These are phyloP conservation scores for Drosophila cognata DNA, from an alignment of 2,888 invertebrate genomes.

Conservation along the genomic window DNA sequence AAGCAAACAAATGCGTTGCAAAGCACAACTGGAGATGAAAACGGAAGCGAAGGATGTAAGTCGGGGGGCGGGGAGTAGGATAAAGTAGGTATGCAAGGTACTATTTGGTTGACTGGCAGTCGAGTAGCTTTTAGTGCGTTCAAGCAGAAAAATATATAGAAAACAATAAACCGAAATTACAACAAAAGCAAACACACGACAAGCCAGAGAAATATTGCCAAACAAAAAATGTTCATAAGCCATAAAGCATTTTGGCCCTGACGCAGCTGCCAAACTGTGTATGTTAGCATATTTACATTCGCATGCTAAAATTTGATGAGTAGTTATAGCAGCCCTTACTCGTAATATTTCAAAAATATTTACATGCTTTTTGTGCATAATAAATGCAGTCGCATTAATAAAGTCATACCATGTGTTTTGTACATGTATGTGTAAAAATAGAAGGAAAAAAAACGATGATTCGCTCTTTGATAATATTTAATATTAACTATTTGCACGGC, in stretches of 20 bases:
- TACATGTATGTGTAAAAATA: not conserved
- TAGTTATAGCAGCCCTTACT: slow-evolving; percentile 49
- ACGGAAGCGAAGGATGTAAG: slow-evolving; percentile 9
- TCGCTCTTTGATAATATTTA: slow-evolving; percentile 42
- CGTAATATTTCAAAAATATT: slow-evolving; percentile 15
- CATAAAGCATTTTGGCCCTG: slow-evolving; percentile 56
- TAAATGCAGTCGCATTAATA: slow-evolving; percentile 25
- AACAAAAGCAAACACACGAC: slow-evolving; percentile 39
- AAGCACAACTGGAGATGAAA: slow-evolving; percentile 29
- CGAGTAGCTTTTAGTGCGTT: slow-evolving; percentile 79
- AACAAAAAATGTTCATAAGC: slow-evolving; percentile 79
- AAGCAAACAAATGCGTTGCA: slow-evolving; percentile 74
- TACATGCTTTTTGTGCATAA: not conserved
- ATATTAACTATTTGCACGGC: slow-evolving; percentile 57
- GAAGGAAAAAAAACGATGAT: slow-evolving; percentile 7
- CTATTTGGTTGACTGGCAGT: slow-evolving; percentile 67
- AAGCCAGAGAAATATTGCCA: slow-evolving; percentile 61
- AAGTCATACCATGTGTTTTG: slow-evolving; percentile 26
- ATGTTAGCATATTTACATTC: slow-evolving; percentile 48
- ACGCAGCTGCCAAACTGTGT: slow-evolving; percentile 25
- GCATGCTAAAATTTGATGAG: slow-evolving; percentile 74
- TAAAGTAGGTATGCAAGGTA: slow-evolving; percentile 23
- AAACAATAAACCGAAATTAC: slow-evolving; percentile 79
- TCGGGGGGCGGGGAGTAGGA: not conserved
- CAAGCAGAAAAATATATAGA: slow-evolving; percentile 80